Evolutionary conservation across 2,797 vertebrate species (phyloP), one percentile per base, ranked within the genome.

Genomic region (Acanthurus lineatus): DNA sequence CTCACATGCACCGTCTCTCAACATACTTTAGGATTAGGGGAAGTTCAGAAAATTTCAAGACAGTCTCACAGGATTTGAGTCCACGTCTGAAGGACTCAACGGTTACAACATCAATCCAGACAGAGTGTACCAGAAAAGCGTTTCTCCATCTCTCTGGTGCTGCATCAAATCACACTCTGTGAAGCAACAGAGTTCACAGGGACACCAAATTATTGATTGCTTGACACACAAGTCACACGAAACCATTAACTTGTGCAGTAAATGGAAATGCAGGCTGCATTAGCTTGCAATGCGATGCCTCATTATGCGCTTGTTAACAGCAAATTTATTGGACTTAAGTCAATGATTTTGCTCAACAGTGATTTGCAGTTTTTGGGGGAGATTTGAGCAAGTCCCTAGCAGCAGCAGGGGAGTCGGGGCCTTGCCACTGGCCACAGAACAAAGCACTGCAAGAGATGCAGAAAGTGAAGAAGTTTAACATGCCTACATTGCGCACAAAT

Each of bases 181-280:
- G 60, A 89, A 60, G 81, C 81, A 79, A 73, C 86, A 75, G 71
- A 86, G 86, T 88, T 93, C 82, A 87, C 86, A 85, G 77, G 84
- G 86, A 89, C 91, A 88, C 77, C 76, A 74, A 89, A 90, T 89
- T 91, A 92, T 92, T 82, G 90, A 93, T 87, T 48, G 71, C 84
- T 73, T 22, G 77, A 79, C 85, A 83, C 25, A 25, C 25, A 78
- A 90, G 83, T 92, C 86, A 84, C 86, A 90, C 77, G 25, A 72
- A 81, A 75, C 85, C 85, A 86, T 91, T 89, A 90, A 79, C 83
- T 57, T 69, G 28, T 56, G 83, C 58, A 69, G 81, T 56, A 77
- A 76, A 86, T 75, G 82, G 61, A 25, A 82, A 83, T 65, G 64
- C 59, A 83, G 67, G 76, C 73, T 49, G 78, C 82, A 83, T 87